Percentiles rank a stretch among this genome's conserved stretches.
phyloP scores from a whole-genome alignment of 2,113 vertebrate species.

The Cephalophus harveyi region DNA sequence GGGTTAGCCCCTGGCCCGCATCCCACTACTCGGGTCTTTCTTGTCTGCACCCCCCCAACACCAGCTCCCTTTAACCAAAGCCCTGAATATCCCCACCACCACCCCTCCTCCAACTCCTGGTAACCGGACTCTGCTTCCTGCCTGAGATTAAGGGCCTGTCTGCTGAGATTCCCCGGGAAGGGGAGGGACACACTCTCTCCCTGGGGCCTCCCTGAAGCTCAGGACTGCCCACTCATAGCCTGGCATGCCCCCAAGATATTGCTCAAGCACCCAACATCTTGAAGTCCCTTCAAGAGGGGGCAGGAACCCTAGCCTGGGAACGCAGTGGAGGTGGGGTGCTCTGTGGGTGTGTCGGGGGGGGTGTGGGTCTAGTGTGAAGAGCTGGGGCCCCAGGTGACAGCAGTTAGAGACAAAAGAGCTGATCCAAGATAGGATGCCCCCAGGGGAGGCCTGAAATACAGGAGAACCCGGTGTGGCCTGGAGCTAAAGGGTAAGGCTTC shows the following conservation, averaged over 20 bases:
- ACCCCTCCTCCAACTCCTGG: slow-evolving; percentile 27
- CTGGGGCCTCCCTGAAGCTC: slow-evolving; percentile 17
- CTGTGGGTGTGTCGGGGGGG: not conserved
- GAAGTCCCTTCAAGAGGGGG: not conserved
- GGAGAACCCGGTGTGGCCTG: not conserved
- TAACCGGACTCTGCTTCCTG: slow-evolving; percentile 82
- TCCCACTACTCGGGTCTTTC: not conserved
- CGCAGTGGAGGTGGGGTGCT: not conserved
- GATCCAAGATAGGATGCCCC: not conserved
- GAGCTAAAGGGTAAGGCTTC: not conserved
- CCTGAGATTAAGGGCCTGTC: slow-evolving; percentile 80
- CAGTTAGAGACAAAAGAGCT: not conserved
- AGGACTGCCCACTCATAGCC: not conserved
- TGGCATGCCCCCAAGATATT: not conserved
- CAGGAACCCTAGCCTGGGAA: not conserved
- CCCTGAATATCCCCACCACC: slow-evolving; percentile 15
- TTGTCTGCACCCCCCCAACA: not conserved
- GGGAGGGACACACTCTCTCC: not conserved
- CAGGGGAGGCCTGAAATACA: not conserved
- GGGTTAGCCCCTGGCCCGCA: slow-evolving; percentile 30
- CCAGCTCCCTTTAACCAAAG: slow-evolving; percentile 42
- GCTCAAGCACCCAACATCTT: not conserved
- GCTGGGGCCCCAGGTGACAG: not conserved
- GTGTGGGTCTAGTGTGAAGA: not conserved
- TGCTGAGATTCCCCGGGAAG: slow-evolving; percentile 57